Evolutionary conservation across 1,140 invertebrate species (phyloP).

Genomic region (Plutomurus gul): DNA sequence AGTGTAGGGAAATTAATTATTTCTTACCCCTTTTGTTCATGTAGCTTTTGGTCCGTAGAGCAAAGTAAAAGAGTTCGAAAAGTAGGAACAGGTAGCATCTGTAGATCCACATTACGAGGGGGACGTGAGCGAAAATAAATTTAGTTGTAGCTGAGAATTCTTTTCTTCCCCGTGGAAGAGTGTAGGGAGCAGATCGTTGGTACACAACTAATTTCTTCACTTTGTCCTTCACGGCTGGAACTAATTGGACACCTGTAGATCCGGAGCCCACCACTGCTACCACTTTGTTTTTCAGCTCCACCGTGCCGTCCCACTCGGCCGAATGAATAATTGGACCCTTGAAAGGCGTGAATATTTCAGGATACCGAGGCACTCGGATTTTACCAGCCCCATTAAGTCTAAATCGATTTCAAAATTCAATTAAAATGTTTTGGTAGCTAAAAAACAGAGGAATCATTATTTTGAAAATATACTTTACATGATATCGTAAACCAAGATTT

Average conservation of each 20-base stretch:
- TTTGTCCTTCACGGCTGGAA: slow-evolving; percentile 26
- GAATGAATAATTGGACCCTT: slow-evolving; percentile 35
- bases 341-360: slow-evolving; percentile 39
- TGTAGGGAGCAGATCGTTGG: slow-evolving; percentile 36
- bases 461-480: slow-evolving; percentile 32
- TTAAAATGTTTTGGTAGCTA: neutral
- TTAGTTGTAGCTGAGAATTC: neutral
- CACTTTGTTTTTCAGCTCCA: slow-evolving; percentile 39
- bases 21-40: neutral
- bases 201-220: slow-evolving; percentile 35
- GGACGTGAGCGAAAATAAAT: neutral
- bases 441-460: neutral
- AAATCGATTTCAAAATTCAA: neutral
- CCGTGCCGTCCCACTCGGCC: slow-evolving; percentile 28
- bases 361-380: slow-evolving; percentile 35
- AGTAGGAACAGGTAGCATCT: neutral
- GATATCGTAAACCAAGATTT: slow-evolving; percentile 22
- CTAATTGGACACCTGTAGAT: slow-evolving; percentile 32
- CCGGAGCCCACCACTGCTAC: slow-evolving; percentile 41
- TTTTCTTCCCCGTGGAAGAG: no score
- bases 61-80: neutral
- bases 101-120: neutral
- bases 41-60: neutral
- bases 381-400: slow-evolving; percentile 37
- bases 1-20: no score